phyloP scores from a whole-genome alignment of 1,140 invertebrate species.

The Rhysida immarginata region DNA sequence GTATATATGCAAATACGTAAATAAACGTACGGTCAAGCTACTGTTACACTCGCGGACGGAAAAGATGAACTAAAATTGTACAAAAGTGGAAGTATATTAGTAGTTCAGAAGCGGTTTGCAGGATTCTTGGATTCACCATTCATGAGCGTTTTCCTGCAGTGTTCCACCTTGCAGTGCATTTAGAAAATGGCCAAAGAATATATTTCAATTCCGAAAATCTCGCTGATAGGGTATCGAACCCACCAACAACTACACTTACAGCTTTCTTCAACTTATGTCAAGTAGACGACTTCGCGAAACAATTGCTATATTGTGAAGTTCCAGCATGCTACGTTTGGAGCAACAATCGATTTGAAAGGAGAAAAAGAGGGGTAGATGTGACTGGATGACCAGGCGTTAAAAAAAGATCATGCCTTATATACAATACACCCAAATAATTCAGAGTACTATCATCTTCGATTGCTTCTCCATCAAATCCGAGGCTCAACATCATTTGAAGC shows the following conservation, averaged over 20 bases:
- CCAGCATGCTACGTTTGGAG: slow-evolving; percentile 22
- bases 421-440: slow-evolving; percentile 23
- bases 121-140: slow-evolving; percentile 1
- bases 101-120: slow-evolving; percentile 4
- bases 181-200: slow-evolving; percentile 13
- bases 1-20: slow-evolving; percentile 12
- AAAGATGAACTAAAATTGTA: background rate
- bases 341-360: slow-evolving; percentile 11
- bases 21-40: background rate
- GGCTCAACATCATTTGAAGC: too few species aligned
- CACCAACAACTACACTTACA: slow-evolving; percentile 28
- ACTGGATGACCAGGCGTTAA: slow-evolving; percentile 15
- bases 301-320: slow-evolving; percentile 21
- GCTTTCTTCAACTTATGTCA: slow-evolving; percentile 28
- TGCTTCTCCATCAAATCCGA: slow-evolving; percentile 22
- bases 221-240: background rate
- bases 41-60: background rate
- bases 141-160: background rate
- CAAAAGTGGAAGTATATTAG: background rate
- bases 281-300: slow-evolving; percentile 21
- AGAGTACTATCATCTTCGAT: slow-evolving; percentile 21
- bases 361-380: slow-evolving; percentile 17
- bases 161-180: background rate
- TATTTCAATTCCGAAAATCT: slow-evolving; percentile 14
- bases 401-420: slow-evolving; percentile 18